Percentiles rank a stretch among this genome's conserved stretches.
Evolutionary conservation across 2,113 vertebrate species (phyloP).

Genomic region (Myiozetetes cayanensis): DNA sequence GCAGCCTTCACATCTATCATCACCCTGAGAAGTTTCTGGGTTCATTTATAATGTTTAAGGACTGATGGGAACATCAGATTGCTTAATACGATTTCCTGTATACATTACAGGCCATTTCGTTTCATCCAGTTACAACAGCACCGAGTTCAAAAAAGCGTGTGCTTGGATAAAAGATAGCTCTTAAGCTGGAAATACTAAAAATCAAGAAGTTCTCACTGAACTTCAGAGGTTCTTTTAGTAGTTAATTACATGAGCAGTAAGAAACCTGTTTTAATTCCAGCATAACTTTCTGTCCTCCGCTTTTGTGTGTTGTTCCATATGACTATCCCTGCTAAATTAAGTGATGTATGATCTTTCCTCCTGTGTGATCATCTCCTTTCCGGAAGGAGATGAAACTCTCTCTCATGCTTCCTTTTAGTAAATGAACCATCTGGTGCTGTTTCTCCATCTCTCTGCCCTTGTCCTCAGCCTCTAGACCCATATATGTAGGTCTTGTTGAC

Average conservation of each 20-base stretch:
- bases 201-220: background rate
- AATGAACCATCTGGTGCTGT: background rate
- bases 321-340: background rate
- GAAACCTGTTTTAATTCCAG: background rate
- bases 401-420: background rate
- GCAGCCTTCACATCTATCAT: background rate
- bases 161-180: background rate
- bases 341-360: background rate
- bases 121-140: background rate
- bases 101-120: background rate
- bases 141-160: background rate
- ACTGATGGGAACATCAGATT: background rate
- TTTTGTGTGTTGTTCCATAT: background rate
- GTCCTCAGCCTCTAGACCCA: background rate
- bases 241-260: background rate
- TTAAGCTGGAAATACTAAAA: background rate
- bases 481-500: background rate
- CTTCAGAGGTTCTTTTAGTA: background rate
- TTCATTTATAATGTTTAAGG: background rate
- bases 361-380: background rate
- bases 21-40: constrained; percentile 2
- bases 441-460: background rate
- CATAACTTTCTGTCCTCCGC: background rate
- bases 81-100: background rate
- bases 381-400: background rate